phyloP scores from a whole-genome alignment of 2,888 invertebrate genomes.

The Pterostichus niger region DNA sequence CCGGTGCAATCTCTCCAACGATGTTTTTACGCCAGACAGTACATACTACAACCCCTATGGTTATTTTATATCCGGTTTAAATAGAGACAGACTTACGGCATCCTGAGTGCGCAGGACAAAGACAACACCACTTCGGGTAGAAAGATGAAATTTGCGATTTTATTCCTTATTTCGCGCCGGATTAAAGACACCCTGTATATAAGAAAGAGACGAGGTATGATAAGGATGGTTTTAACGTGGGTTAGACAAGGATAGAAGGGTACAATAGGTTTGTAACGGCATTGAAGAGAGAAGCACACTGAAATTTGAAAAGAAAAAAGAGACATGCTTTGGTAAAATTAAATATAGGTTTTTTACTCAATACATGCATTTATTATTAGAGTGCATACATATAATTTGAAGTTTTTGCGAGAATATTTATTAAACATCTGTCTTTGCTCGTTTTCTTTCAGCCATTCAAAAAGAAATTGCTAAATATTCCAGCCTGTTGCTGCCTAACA shows the following conservation, averaged over 20 bases:
- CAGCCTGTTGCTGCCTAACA: neutral
- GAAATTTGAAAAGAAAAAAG: constrained; percentile 54
- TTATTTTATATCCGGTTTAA: constrained; percentile 67
- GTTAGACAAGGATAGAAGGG: constrained; percentile 41
- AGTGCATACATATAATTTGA: neutral
- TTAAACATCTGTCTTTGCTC: constrained; percentile 33
- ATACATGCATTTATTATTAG: constrained; percentile 31
- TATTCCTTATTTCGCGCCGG: constrained; percentile 55
- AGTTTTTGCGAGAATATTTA: constrained; percentile 1
- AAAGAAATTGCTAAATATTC: neutral
- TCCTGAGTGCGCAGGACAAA: constrained; percentile 30
- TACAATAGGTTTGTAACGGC: constrained; percentile 65
- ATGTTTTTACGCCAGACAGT: constrained; percentile 57
- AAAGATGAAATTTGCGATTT: constrained; percentile 58
- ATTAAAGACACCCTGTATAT: constrained; percentile 44
- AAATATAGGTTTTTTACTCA: constrained; percentile 55
- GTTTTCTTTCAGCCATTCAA: constrained; percentile 13
- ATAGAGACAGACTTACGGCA: constrained; percentile 51
- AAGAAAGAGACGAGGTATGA: constrained; percentile 40
- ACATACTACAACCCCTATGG: constrained; percentile 64
- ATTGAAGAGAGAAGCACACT: constrained; percentile 48
- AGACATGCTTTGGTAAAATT: constrained; percentile 46
- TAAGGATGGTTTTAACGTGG: constrained; percentile 27
- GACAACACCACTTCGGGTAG: constrained; percentile 22
- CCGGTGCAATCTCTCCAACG: constrained; percentile 26